Evolutionary conservation across 2,888 invertebrate species (phyloP).

Genomic region (Stegana nigrithorax): DNA sequence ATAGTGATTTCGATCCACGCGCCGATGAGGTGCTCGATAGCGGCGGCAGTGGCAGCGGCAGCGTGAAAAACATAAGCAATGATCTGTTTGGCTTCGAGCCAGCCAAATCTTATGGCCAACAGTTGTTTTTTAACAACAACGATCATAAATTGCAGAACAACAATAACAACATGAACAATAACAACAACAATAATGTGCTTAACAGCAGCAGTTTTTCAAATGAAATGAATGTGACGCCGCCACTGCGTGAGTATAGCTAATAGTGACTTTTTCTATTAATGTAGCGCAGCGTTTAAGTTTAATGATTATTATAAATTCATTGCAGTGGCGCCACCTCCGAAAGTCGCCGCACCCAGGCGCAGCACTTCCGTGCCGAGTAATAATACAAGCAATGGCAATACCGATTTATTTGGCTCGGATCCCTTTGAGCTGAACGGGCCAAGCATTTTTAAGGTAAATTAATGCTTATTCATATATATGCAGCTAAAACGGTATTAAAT

Average conservation of each 20-base stretch:
- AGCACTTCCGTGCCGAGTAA: slow-evolving; percentile 49
- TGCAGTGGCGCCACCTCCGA: slow-evolving; percentile 91
- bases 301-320: slow-evolving; percentile 30
- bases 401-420: slow-evolving; percentile 84
- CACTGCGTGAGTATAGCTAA: slow-evolving; percentile 81
- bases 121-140: slow-evolving; percentile 69
- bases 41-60: slow-evolving; percentile 57
- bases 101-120: slow-evolving; percentile 67
- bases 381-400: slow-evolving; percentile 60
- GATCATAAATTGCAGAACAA: slow-evolving; percentile 60
- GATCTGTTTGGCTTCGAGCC: slow-evolving; percentile 69
- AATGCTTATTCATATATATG: not conserved
- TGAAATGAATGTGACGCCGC: slow-evolving; percentile 71
- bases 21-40: slow-evolving; percentile 76
- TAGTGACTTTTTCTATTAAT: slow-evolving; percentile 2
- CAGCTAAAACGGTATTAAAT: slow-evolving; percentile 1
- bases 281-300: not conserved
- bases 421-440: slow-evolving; percentile 73
- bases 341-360: slow-evolving; percentile 75
- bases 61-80: slow-evolving; percentile 56
- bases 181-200: slow-evolving; percentile 52
- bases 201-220: slow-evolving; percentile 65
- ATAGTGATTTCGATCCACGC: slow-evolving; percentile 89
- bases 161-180: slow-evolving; percentile 50
- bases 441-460: slow-evolving; percentile 65